Percentiles rank a stretch among this genome's conserved stretches.
Conservation (phyloP, 2,888 invertebrate genomes). For the Rhopalosiphum nymphaeae region DNA sequence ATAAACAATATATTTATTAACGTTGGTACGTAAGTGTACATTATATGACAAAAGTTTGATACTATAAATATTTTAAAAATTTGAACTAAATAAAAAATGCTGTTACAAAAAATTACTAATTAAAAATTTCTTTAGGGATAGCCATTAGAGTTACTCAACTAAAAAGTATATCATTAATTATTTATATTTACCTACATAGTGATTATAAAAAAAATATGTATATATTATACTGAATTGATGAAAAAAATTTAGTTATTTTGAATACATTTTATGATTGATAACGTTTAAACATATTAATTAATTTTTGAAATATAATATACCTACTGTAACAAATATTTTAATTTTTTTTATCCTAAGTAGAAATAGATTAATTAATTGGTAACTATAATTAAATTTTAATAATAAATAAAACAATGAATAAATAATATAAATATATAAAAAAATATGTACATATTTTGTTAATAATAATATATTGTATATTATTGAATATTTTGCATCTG, state of each 20-base stretch:
- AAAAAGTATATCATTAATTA: not conserved
- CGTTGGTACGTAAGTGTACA: not conserved
- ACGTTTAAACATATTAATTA: not conserved
- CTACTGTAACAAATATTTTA: not conserved
- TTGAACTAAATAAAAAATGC: not conserved
- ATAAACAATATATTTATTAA: not conserved
- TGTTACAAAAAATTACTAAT: not conserved
- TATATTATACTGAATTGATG: not conserved
- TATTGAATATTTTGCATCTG: not conserved
- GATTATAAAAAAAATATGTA: not conserved
- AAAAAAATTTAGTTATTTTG: not conserved
- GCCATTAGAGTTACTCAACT: not conserved
- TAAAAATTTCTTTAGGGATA: not conserved
- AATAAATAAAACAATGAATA: not conserved
- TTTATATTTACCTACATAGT: not conserved
- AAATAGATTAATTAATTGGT: not conserved
- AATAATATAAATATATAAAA: not conserved
- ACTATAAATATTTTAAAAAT: not conserved
- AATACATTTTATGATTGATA: not conserved
- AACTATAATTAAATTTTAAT: not conserved
- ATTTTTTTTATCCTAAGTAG: not conserved
- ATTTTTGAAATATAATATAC: not conserved
- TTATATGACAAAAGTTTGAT: not conserved
- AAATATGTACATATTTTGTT: not conserved
- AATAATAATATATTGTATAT: not conserved